Evolutionary conservation across 2,888 invertebrate species (phyloP).

Genomic region (Cephalotes varians): DNA sequence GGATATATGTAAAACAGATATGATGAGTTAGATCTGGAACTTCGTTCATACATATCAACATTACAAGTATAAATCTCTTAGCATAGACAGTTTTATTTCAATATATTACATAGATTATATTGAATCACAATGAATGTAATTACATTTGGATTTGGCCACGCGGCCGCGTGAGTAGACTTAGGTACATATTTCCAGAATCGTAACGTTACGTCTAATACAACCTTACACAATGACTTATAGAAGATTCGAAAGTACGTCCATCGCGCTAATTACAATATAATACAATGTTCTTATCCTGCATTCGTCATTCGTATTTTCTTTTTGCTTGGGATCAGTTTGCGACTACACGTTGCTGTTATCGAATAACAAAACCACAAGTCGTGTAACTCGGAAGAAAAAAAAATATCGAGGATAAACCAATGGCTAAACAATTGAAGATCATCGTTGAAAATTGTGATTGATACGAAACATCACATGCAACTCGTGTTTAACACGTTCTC

Average conservation of each 20-base stretch:
- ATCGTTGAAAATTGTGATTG: conserved; percentile 11
- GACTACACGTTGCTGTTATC: conserved; percentile 9
- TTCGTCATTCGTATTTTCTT: conserved; percentile 42
- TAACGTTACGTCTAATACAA: conserved; percentile 75
- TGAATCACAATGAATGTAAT: conserved; percentile 82
- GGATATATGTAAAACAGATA: not conserved
- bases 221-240: conserved; percentile 73
- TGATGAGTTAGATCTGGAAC: not conserved
- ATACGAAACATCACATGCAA: conserved; percentile 4
- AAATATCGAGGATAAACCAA: conserved; percentile 18
- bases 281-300: conserved; percentile 77
- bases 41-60: conserved; percentile 1
- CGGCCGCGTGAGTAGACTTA: conserved; percentile 65
- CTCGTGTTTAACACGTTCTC: conserved; percentile 13
- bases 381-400: not conserved
- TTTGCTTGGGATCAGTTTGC: conserved; percentile 26
- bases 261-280: conserved; percentile 84
- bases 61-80: conserved; percentile 43
- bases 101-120: conserved; percentile 83
- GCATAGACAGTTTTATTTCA: conserved; percentile 78
- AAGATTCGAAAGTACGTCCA: conserved; percentile 78
- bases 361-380: conserved; percentile 6
- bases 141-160: conserved; percentile 77
- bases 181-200: conserved; percentile 71
- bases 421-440: conserved; percentile 14